phyloP scores from a whole-genome alignment of 2,113 vertebrate species.

The Podilymbus podiceps region DNA sequence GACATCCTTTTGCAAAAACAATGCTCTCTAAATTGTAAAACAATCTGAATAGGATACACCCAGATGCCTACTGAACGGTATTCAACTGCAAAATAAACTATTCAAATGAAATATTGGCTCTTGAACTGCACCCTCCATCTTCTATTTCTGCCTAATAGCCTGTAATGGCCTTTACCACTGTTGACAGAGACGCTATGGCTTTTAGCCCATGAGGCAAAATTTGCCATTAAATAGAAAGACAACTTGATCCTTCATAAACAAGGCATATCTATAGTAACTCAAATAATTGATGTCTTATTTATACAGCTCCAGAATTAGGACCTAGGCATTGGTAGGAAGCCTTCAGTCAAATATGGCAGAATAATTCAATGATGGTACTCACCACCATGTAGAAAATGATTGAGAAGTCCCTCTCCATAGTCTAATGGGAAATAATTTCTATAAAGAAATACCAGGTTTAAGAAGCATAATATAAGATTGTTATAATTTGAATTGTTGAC shows the following conservation, averaged over 20 bases:
- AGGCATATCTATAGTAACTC: neutral
- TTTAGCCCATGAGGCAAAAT: neutral
- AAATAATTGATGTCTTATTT: neutral
- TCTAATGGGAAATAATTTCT: neutral
- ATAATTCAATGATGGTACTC: neutral
- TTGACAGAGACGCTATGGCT: neutral
- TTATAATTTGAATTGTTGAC: constrained; percentile 43
- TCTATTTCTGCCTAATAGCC: neutral
- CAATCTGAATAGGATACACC: neutral
- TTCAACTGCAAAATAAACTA: neutral
- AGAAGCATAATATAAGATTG: neutral
- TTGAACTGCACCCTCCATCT: neutral
- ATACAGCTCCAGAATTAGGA: neutral
- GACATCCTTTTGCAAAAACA: neutral
- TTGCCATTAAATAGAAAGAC: neutral
- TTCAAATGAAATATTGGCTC: neutral
- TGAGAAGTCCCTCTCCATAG: neutral
- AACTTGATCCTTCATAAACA: neutral
- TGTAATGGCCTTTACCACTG: neutral
- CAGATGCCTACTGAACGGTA: neutral
- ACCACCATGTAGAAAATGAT: neutral
- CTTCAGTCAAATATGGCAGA: neutral
- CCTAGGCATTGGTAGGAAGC: neutral
- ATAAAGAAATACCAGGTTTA: neutral
- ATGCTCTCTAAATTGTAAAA: neutral